These are phyloP conservation scores for Acestrorhynchus altus DNA, from an alignment of 2,797 vertebrate species.

Conservation along the genomic window DNA sequence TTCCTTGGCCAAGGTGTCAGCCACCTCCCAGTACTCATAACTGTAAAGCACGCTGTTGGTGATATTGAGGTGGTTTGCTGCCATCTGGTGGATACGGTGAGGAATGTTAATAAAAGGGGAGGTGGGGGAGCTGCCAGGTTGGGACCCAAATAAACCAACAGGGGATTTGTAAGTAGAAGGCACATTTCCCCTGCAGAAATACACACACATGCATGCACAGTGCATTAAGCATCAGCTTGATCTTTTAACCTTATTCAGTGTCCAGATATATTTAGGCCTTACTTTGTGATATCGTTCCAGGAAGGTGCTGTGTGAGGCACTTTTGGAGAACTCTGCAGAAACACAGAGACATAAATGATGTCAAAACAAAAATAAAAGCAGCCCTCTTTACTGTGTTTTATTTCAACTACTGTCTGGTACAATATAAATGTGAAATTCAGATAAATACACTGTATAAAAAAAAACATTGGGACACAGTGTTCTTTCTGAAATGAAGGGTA, in stretches of 20 bases:
- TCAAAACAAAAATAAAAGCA: background rate
- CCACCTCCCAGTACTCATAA: conserved; percentile 99
- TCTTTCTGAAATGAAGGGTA: no score
- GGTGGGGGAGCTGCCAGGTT: conserved; percentile 78
- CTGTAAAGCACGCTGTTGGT: conserved; percentile 98
- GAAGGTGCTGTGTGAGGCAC: conserved; percentile 82
- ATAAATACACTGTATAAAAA: no score
- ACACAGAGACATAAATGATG: conserved; percentile 30
- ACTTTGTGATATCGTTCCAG: conserved; percentile 90
- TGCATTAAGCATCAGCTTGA: conserved; percentile 18
- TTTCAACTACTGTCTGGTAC: background rate
- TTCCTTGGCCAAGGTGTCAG: conserved; percentile 95
- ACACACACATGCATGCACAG: conserved; percentile 47
- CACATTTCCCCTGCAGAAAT: conserved; percentile 78
- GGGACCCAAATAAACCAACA: conserved; percentile 84
- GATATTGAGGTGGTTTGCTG: conserved; percentile 97
- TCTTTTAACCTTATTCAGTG: background rate
- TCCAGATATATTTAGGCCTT: conserved; percentile 66
- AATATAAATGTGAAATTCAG: no score
- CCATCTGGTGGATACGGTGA: conserved; percentile 99
- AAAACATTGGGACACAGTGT: no score
- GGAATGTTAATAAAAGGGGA: conserved; percentile 93
- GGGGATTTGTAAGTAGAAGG: conserved; percentile 84
- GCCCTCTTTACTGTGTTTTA: no score
- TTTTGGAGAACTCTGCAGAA: conserved; percentile 90